Base-by-base conservation (phyloP, 2,888 invertebrate genomes). In the Philaethria dido region DNA sequence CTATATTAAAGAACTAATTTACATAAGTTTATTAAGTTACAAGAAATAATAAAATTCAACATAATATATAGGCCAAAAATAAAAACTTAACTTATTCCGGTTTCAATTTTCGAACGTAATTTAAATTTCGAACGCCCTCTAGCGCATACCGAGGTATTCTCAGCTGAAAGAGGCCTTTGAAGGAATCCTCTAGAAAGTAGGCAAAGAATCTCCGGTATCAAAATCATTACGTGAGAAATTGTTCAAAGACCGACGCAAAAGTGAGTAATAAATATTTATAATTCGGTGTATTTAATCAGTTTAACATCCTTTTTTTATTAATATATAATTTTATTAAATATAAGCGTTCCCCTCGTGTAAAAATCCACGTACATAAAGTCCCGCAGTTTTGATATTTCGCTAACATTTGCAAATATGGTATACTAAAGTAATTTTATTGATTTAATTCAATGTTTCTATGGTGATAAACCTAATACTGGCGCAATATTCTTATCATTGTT, bases 101-200 rank as follows among this genome's bases (percentile, higher is more conserved):
- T 80, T 52, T 82, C 73, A 78, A 79, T 78, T 86, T 84, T 83
- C 79, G 83, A 85, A 84, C 75, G 71, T 69, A 33, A 71, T 88
- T 92, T 83, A 79, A 89, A 91, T 83, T 89, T 84, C 73, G 90
- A 92, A 91, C 91, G 90, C 90, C 89, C 87, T 86, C 91, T 92
- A 77, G 78, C 83, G 84, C 80, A 83, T 79, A 76, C 74, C 76
- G 76, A 79, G 78, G 78, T 77, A 80, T 83, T 82, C 79, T 83
- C 77, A 75, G 74, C 80, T 91, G 93, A 92, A 91, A 93, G 93
- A 93, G 92, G 89, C 93, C 85, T 85, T 83, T 93, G 93, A 88
- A 92, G 92, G 92, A 93, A 89, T 91, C 93, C 89, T 89, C 90
- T 89, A 85, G 88, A 91, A 89, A 91, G 87, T 88, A 91, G 89